Evolutionary conservation across 2,888 invertebrate species (phyloP).

Genomic region (Lochmaea capreae): DNA sequence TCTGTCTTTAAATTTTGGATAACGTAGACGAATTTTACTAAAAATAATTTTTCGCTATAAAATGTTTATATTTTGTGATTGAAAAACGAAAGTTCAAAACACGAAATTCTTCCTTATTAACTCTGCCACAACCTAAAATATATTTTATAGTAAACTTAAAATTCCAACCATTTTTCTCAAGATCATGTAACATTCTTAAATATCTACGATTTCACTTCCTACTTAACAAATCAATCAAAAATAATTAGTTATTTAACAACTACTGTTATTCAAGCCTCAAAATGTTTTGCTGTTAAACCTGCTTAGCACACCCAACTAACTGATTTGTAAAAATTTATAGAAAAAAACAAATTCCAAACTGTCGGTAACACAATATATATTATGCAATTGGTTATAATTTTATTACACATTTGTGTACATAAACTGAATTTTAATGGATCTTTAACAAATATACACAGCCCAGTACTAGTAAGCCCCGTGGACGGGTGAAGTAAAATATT

Average conservation of each 20-base stretch:
- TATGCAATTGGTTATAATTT: background rate
- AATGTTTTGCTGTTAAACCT: background rate
- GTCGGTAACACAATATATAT: background rate
- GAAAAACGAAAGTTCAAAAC: too few species aligned
- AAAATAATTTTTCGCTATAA: too few species aligned
- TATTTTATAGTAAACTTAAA: too few species aligned
- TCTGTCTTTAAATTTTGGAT: too few species aligned
- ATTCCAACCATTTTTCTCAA: background rate
- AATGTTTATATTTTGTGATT: too few species aligned
- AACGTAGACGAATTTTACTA: too few species aligned
- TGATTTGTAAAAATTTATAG: constrained; percentile 3
- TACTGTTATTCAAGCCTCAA: background rate
- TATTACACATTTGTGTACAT: background rate
- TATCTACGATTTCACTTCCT: constrained; percentile 1
- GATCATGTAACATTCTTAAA: background rate
- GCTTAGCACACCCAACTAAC: background rate
- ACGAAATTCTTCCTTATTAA: too few species aligned
- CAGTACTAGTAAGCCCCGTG: too few species aligned
- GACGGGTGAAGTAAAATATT: too few species aligned
- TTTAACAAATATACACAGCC: too few species aligned
- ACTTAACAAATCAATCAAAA: background rate
- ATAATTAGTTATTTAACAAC: background rate
- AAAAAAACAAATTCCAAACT: background rate
- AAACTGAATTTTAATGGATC: too few species aligned
- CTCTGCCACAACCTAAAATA: too few species aligned